A percentile compares a stretch with the other conserved stretches of the same genome.
These are phyloP conservation scores for Misgurnus mizolepis DNA, from an alignment of 2,113 vertebrate species.

Conservation along the genomic window DNA sequence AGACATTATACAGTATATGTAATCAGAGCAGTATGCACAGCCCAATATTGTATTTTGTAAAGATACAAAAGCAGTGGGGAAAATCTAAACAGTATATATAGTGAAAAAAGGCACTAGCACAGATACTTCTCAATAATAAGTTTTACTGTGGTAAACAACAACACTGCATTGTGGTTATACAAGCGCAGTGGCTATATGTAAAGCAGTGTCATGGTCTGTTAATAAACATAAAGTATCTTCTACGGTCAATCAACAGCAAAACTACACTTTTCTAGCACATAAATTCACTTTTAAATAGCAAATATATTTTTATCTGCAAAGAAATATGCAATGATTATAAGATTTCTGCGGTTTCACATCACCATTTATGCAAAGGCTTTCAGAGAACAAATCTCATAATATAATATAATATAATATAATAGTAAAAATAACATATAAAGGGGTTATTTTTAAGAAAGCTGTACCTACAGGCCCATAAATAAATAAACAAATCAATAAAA, in stretches of 20 bases:
- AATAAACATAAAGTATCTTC: no score
- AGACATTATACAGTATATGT: neutral
- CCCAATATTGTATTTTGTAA: neutral
- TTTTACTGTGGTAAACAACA: neutral
- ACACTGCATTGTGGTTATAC: neutral
- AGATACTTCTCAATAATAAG: no score
- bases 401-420: no score
- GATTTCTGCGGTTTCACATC: no score
- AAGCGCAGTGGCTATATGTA: neutral
- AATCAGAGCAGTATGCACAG: slow-evolving; percentile 3
- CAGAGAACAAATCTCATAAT: no score
- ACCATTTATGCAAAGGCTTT: no score
- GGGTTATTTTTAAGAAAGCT: neutral
- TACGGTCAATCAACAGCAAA: neutral
- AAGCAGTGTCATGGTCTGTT: neutral
- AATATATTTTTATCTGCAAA: neutral
- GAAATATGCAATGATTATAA: no score
- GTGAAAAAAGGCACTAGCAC: no score
- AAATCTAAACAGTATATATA: no score
- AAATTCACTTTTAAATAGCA: neutral
- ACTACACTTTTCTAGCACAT: neutral
- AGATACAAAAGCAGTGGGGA: no score
- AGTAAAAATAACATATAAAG: no score
- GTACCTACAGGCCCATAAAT: neutral
- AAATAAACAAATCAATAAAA: neutral